Conservation (phyloP, 2,888 invertebrate species). For the Xylocampa areola region DNA sequence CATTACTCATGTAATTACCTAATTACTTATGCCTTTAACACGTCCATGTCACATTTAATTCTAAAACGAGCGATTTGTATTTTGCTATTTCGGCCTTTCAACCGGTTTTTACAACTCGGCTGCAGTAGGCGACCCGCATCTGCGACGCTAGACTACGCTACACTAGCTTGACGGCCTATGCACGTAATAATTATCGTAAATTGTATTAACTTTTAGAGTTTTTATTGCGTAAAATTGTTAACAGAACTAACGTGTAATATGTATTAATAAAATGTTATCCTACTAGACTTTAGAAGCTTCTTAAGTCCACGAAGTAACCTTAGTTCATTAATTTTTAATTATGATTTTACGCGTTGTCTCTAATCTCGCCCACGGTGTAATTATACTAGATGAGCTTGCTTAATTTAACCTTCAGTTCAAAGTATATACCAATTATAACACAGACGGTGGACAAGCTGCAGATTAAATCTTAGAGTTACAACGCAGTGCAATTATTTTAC, state of each 20-base stretch:
- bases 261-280: too few relatives aligned
- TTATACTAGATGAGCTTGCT: too few relatives aligned
- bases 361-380: too few relatives aligned
- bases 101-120: slow-evolving; percentile 4
- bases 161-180: slow-evolving; percentile 8
- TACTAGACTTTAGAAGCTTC: too few relatives aligned
- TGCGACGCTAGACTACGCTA: slow-evolving; percentile 4
- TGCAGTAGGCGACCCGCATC: slow-evolving; percentile 29
- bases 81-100: slow-evolving; percentile 10
- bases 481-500: neutral
- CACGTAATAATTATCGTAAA: slow-evolving; percentile 30
- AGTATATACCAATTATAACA: too few relatives aligned
- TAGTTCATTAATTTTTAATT: too few relatives aligned
- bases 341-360: too few relatives aligned
- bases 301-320: neutral
- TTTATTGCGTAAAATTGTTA: neutral
- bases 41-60: neutral
- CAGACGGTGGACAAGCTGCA: too few relatives aligned
- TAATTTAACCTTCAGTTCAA: too few relatives aligned
- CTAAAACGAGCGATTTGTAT: neutral
- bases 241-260: too few relatives aligned
- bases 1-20: too few relatives aligned
- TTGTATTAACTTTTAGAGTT: slow-evolving; percentile 22
- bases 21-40: too few relatives aligned
- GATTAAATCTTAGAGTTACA: neutral